Evolutionary conservation across 2,797 vertebrate genomes (phyloP), one percentile per base, ranked within the genome.

Genomic region (Phrynocephalus guinanensis): DNA sequence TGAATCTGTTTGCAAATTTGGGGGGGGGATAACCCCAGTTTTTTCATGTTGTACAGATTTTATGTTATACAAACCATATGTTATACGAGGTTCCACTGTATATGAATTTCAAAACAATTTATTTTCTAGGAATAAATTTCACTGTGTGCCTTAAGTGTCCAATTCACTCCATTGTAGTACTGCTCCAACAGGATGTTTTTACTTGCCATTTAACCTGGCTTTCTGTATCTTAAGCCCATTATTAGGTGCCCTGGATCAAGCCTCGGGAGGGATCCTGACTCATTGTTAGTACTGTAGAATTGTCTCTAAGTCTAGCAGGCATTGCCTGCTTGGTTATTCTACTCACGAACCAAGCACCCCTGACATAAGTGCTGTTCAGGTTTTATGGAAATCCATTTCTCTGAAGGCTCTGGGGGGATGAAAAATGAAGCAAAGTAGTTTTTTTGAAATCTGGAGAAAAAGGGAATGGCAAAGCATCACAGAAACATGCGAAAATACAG

Each of bases 381-480:
- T n/a, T 33, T 87, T 48, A 71, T 66, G 48, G 67, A 84, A 63
- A 66, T 83, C 72, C 11, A 63, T 79, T 63, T 13, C 33, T 84
- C 6, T 26, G 75, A 84, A 88, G n/a, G 50, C 33, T 79, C 67
- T 38, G 26, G 78, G n/a, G n/a, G n/a, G n/a, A n/a, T n/a, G n/a
- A n/a, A n/a, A n/a, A n/a, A 52, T 67, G 79, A 82, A 82, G n/a
- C 22, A 6, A 33, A 33, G 13, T 68, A 15, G 68, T n/a, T n/a
- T n/a, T n/a, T n/a, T n/a, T 20, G 3, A n/a, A 1, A 1, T 71
- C 13, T 26, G 67, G 82, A 84, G 83, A 84, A 79, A 50, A 2
- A 84, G 76, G 50, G 20, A 84, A 48, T 72, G 66, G 76, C 75
- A 63, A n/a, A n/a, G n/a, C n/a, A n/a, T n/a, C n/a, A n/a, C n/a